These are phyloP conservation scores for Trichechus manatus DNA, from an alignment of 2,113 vertebrate genomes.

Conservation along the genomic window DNA sequence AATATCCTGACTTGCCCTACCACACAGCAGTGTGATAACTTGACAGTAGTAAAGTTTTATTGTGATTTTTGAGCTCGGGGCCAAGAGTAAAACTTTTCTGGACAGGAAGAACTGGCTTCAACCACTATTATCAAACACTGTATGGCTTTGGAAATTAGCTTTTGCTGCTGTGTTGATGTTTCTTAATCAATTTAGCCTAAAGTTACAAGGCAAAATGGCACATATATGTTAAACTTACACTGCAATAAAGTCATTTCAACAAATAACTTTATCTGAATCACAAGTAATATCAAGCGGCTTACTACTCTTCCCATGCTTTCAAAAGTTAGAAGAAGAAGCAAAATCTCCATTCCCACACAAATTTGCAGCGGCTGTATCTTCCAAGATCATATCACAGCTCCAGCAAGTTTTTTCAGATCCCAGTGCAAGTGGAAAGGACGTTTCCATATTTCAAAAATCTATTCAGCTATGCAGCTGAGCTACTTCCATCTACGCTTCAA, in stretches of 20 bases:
- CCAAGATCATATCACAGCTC: neutral
- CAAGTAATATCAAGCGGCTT: neutral
- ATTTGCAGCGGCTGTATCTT: neutral
- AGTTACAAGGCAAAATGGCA: conserved; percentile 28
- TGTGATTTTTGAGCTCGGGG: neutral
- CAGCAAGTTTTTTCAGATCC: neutral
- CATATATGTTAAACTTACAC: neutral
- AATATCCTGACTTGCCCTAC: neutral
- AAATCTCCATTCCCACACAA: neutral
- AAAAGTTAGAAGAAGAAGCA: conserved; percentile 10
- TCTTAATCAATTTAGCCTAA: conserved; percentile 29
- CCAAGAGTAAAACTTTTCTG: neutral
- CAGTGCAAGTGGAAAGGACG: neutral
- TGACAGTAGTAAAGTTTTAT: neutral
- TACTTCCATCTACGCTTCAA: neutral
- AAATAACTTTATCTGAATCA: neutral
- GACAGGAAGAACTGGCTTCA: neutral
- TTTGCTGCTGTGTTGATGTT: conserved; percentile 27
- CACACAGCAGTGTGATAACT: neutral
- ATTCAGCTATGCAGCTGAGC: neutral
- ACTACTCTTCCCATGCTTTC: neutral
- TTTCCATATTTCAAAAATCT: conserved; percentile 30
- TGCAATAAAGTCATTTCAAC: conserved; percentile 10
- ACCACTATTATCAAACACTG: neutral
- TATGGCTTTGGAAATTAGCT: conserved; percentile 33